Evolutionary conservation across 2,888 invertebrate genomes (phyloP), one percentile per base, ranked within the genome.

Genomic region (Thalpophila matura): DNA sequence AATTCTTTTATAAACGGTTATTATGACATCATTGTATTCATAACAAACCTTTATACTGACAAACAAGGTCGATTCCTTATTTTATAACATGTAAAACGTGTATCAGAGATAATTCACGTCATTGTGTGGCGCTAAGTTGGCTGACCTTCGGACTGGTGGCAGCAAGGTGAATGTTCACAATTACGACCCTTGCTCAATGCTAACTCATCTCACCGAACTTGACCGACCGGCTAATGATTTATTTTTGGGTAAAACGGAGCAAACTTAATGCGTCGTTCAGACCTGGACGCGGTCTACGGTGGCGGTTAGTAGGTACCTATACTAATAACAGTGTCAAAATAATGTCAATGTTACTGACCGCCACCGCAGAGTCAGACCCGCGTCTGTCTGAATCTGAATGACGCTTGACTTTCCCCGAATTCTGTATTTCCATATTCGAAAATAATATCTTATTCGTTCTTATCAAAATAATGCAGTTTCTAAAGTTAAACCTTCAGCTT

Each of bases 101-200:
- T 62, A 38, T 49, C 56, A 42, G 24, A 54, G 24, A 57, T 63
- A 49, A 71, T 75, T 54, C 33, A 53, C 20, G 46, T 59, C 33
- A 70, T 53, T 57, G 59, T 65, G 20, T 58, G 45, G 51, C 53
- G 50, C 59, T 77, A 61, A 67, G 43, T 75, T 62, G 57, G 40
- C 42, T 63, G 49, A 65, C 75, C 77, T 77, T 77, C 72, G n/a
- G 38, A 3, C 12, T 57, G 54, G 35, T 51, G 45, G 50, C 49
- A 50, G 47, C 49, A 71, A 74, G 77, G 72, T 77, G 76, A 77
- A 71, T 77, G 61, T 62, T 64, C 55, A 71, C 53, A 67, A 56
- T 72, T 27, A 61, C 53, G 61, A 59, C 57, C 68, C 64, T 67
- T 46, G 62, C 53, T 57, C 69, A 69, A 62, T 57, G 47, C 27